A percentile compares a stretch with the other conserved stretches of the same genome.
Conservation (phyloP, 2,888 invertebrate species). For the Dilophus febrilis region DNA sequence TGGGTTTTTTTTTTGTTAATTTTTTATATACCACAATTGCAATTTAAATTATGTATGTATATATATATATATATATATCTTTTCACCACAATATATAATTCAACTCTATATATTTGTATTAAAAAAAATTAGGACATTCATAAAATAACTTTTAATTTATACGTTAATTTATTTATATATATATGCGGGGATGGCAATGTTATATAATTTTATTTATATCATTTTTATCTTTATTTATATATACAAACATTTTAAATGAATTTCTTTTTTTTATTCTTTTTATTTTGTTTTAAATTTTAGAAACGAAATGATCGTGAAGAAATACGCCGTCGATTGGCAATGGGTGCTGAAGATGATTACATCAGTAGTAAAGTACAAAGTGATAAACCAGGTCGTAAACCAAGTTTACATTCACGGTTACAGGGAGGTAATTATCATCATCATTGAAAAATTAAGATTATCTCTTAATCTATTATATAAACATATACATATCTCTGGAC, state of each 20-base stretch:
- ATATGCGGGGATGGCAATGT: too few relatives aligned
- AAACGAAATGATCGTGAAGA: slow-evolving; percentile 85
- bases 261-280: neutral
- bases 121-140: too few relatives aligned
- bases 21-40: too few relatives aligned
- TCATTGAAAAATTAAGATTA: neutral
- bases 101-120: too few relatives aligned
- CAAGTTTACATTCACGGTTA: slow-evolving; percentile 71
- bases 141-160: too few relatives aligned
- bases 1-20: too few relatives aligned
- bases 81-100: too few relatives aligned
- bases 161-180: too few relatives aligned
- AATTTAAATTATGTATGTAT: too few relatives aligned
- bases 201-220: too few relatives aligned
- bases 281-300: slow-evolving; percentile 33
- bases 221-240: too few relatives aligned
- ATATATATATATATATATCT: too few relatives aligned
- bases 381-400: slow-evolving; percentile 62
- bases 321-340: slow-evolving; percentile 71
- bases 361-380: slow-evolving; percentile 33
- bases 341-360: slow-evolving; percentile 68
- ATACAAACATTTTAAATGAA: neutral
- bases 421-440: slow-evolving; percentile 50
- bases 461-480: neutral
- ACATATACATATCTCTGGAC: neutral